phyloP scores from a whole-genome alignment of 1,140 invertebrate species.

The Rhyacophila brunnea region DNA sequence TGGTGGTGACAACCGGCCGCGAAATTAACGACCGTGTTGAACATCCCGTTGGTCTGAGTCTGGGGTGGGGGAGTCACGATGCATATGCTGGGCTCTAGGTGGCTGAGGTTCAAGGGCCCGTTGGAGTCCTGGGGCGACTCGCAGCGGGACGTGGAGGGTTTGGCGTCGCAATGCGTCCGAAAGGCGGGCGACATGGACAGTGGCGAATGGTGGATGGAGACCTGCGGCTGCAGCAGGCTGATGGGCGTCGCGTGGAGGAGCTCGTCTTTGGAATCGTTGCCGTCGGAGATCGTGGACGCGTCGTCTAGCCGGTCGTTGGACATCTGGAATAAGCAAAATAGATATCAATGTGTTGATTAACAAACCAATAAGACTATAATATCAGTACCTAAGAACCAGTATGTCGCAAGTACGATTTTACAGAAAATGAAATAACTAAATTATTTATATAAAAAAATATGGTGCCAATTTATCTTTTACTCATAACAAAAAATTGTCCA shows the following conservation, averaged over 20 bases:
- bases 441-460: too few species aligned
- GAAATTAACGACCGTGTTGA: slow-evolving; percentile 6
- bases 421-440: too few species aligned
- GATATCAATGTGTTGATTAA: not conserved
- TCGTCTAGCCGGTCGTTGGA: slow-evolving; percentile 29
- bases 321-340: slow-evolving; percentile 25
- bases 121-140: slow-evolving; percentile 38
- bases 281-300: slow-evolving; percentile 1
- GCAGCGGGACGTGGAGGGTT: slow-evolving; percentile 41
- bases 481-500: too few species aligned
- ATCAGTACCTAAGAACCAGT: too few species aligned
- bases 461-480: too few species aligned
- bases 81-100: slow-evolving; percentile 40
- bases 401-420: too few species aligned
- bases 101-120: slow-evolving; percentile 49
- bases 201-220: slow-evolving; percentile 13
- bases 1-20: not conserved
- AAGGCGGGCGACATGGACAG: slow-evolving; percentile 27
- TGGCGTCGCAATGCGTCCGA: slow-evolving; percentile 29
- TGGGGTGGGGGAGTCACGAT: slow-evolving; percentile 20
- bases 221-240: slow-evolving; percentile 13
- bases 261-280: slow-evolving; percentile 23
- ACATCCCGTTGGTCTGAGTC: not conserved
- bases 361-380: too few species aligned
- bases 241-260: slow-evolving; percentile 4